Evolutionary conservation across 2,888 invertebrate species (phyloP).

Genomic region (Aporophyla lueneburgensis): DNA sequence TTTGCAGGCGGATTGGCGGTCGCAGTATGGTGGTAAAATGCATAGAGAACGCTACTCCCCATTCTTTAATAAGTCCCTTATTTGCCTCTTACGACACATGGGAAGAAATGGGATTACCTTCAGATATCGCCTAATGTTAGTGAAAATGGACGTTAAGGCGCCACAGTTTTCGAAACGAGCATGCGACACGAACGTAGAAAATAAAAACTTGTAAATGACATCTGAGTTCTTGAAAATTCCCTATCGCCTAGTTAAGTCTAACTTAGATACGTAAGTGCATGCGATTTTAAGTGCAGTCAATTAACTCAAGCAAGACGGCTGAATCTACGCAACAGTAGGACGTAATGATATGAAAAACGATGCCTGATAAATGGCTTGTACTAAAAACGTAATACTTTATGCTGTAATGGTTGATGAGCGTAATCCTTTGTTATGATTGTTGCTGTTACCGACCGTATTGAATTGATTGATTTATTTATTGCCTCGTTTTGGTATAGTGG

Average conservation of each 20-base stretch:
- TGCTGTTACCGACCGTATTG: background rate
- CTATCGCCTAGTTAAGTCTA: background rate
- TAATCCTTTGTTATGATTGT: constrained; percentile 40
- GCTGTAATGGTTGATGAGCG: constrained; percentile 44
- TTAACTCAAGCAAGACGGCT: constrained; percentile 40
- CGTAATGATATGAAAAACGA: constrained; percentile 49
- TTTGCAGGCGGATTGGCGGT: too few species aligned
- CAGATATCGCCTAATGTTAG: too few species aligned
- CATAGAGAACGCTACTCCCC: too few species aligned
- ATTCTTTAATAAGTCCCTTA: too few species aligned
- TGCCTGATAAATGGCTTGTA: constrained; percentile 19
- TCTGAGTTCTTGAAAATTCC: background rate
- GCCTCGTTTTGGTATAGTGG: background rate
- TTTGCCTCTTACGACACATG: too few species aligned
- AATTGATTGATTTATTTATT: constrained; percentile 33
- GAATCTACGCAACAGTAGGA: constrained; percentile 46
- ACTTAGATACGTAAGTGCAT: background rate
- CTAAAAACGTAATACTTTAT: constrained; percentile 33
- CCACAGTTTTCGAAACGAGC: too few species aligned
- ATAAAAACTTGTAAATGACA: background rate
- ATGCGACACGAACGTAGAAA: background rate
- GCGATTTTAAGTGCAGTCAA: constrained; percentile 45
- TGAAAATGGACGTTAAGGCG: too few species aligned
- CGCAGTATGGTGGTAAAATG: too few species aligned
- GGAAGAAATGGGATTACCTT: too few species aligned